A percentile compares a stretch with the other conserved stretches of the same genome.
phyloP scores from a whole-genome alignment of 2,113 vertebrate species.

The Cephalopterus ornatus region DNA sequence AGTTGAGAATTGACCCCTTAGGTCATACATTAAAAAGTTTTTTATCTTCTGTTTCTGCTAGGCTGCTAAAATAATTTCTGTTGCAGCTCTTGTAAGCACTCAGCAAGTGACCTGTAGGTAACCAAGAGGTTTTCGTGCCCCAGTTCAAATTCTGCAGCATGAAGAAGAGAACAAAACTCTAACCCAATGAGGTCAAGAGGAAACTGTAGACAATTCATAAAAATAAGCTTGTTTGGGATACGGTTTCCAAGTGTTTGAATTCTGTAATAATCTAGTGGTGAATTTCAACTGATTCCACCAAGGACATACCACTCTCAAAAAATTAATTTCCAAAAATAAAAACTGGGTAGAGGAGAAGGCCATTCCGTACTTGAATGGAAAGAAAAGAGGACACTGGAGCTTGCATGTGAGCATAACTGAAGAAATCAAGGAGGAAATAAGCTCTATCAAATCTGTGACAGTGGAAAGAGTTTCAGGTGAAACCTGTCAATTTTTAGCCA shows the following conservation, averaged over 20 bases:
- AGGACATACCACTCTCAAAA: not conserved
- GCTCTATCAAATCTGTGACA: not conserved
- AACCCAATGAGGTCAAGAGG: not conserved
- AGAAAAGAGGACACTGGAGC: not conserved
- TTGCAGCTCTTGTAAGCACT: not conserved
- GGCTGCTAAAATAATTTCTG: not conserved
- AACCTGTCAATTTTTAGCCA: accelerated
- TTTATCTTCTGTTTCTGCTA: not conserved
- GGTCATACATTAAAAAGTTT: not conserved
- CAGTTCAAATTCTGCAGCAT: not conserved
- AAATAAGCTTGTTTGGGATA: not conserved
- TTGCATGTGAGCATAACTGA: not conserved
- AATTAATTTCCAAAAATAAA: not conserved
- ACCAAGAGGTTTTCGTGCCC: not conserved
- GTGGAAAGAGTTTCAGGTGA: not conserved
- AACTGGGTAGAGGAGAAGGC: not conserved
- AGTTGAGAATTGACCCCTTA: not conserved
- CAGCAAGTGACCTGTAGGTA: not conserved
- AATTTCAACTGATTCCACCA: not conserved
- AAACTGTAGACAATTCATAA: not conserved
- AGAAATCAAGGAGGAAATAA: not conserved
- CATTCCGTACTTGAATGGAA: not conserved
- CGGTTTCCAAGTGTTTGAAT: not conserved
- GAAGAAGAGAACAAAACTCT: not conserved
- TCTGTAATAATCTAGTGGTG: not conserved